phyloP scores from a whole-genome alignment of 2,888 invertebrate genomes.

The Hirtodrosophila cameraria region DNA sequence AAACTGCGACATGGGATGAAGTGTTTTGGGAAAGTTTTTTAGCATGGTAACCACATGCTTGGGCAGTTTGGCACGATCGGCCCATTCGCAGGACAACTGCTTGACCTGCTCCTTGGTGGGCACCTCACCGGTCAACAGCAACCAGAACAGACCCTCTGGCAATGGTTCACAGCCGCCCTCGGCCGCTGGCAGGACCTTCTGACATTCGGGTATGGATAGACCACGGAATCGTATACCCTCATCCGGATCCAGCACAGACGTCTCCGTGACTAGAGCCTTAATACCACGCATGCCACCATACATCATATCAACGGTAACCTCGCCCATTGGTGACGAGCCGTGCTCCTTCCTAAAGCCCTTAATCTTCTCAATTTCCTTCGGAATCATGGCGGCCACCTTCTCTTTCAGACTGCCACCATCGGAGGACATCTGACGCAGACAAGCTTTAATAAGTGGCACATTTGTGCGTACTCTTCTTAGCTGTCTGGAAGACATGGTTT shows the following conservation, averaged over 20 bases:
- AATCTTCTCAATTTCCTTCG: constrained; percentile 95
- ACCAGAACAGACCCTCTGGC: constrained; percentile 98
- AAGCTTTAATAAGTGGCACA: constrained; percentile 81
- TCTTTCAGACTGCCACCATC: constrained; percentile 92
- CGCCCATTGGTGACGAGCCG: constrained; percentile 96
- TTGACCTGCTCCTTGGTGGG: constrained; percentile 92
- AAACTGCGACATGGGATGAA: constrained; percentile 95
- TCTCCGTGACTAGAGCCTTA: constrained; percentile 95
- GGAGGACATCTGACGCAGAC: constrained; percentile 89
- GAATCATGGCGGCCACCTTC: constrained; percentile 94
- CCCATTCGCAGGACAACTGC: constrained; percentile 91
- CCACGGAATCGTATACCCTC: constrained; percentile 97
- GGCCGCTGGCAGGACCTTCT: constrained; percentile 93
- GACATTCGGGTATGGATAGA: constrained; percentile 95
- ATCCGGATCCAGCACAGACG: constrained; percentile 95
- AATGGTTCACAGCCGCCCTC: constrained; percentile 91
- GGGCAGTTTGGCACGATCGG: constrained; percentile 88
- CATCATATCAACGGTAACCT: constrained; percentile 99
- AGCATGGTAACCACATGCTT: constrained; percentile 92
- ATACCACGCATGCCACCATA: constrained; percentile 98
- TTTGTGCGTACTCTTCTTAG: too few relatives aligned
- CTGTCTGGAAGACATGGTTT: too few relatives aligned
- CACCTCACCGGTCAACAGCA: constrained; percentile 94
- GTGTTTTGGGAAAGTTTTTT: constrained; percentile 91
- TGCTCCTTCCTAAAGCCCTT: constrained; percentile 95